Percentiles rank a stretch among this genome's conserved stretches.
Evolutionary conservation across 1,140 invertebrate genomes (phyloP).

Genomic region (Cydia splendana): DNA sequence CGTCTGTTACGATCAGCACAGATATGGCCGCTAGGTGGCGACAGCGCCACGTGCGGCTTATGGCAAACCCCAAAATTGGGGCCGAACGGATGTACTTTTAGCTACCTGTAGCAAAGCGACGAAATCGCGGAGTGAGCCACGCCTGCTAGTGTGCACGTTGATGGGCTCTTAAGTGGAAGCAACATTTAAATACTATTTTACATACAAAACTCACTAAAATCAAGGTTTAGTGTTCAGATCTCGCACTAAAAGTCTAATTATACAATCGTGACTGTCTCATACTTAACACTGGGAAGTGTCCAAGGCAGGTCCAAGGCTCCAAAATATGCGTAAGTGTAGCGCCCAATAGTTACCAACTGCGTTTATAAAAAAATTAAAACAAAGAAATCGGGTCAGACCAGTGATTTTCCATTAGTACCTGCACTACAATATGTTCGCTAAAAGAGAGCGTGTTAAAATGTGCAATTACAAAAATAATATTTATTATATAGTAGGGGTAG

Average conservation of each 20-base stretch:
- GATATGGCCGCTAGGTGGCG: too few species aligned
- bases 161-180: constrained; percentile 6
- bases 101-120: too few species aligned
- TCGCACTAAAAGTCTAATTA: neutral
- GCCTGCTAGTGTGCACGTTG: too few species aligned
- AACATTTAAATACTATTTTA: neutral
- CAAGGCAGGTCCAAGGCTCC: neutral
- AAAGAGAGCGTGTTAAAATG: constrained; percentile 34
- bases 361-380: constrained; percentile 54
- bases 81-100: too few species aligned
- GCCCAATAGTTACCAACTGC: constrained; percentile 29
- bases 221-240: neutral
- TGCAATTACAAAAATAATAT: too few species aligned
- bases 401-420: constrained; percentile 58
- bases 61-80: too few species aligned
- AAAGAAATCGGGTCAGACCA: constrained; percentile 63
- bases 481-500: too few species aligned
- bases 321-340: constrained; percentile 23
- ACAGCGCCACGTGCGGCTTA: too few species aligned
- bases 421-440: constrained; percentile 41
- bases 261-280: neutral
- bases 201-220: constrained; percentile 1
- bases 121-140: too few species aligned
- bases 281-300: constrained; percentile 12
- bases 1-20: too few species aligned